Base-by-base conservation (phyloP, 2,888 invertebrate genomes). In the Nephrocerus scutellatus region DNA sequence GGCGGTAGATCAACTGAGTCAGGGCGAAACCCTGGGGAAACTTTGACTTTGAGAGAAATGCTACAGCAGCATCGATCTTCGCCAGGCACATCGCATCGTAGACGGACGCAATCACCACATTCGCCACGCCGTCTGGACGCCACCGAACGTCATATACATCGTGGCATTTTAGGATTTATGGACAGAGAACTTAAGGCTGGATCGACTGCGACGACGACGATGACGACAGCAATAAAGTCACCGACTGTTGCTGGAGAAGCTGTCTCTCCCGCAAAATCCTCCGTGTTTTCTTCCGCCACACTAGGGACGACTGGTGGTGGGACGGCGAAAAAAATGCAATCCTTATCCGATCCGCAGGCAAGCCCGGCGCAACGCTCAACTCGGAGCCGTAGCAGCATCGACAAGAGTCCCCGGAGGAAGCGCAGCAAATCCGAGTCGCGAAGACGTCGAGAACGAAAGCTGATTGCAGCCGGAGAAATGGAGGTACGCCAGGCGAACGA, bases 381-480 rank as follows among this genome's bases (percentile, higher is more conserved):
- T 39, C 61, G 69, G 7, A 68, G 66, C 24, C 58, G 69, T 32
- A 66, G 62, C 43, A 68, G 67, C 38, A 48, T 66, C 29, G 68
- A 69, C 34, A 69, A 68, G 51, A 68, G 68, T 55, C 68, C 68
- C 22, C 59, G 69, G 4, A 57, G 66, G 6, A 69, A 69, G 47
- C 63, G 68, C 21, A 69, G 69, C 54, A 69, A 69, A 60, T 69
- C 68, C 2, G 69, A 69, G 48, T 69, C 68, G 2, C 51, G 67
- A n/a, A 47, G 68, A 25, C 51, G 68, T 13, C 57, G 68, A 6
- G 68, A 69, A 47, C 56, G 69, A 1, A 69, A 69, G 41, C 48
- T 68, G 2, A 69, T 69, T 30, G 68, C 68, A 4, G 68, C 68
- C 32, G 68, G 68, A 8, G 68, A 69, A 47, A 62, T 69, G 64